Evolutionary conservation across 35 echinoderm and acorn worm species (phyloP), one percentile per base, ranked within the genome.

Genomic region (Amphiura filiformis): DNA sequence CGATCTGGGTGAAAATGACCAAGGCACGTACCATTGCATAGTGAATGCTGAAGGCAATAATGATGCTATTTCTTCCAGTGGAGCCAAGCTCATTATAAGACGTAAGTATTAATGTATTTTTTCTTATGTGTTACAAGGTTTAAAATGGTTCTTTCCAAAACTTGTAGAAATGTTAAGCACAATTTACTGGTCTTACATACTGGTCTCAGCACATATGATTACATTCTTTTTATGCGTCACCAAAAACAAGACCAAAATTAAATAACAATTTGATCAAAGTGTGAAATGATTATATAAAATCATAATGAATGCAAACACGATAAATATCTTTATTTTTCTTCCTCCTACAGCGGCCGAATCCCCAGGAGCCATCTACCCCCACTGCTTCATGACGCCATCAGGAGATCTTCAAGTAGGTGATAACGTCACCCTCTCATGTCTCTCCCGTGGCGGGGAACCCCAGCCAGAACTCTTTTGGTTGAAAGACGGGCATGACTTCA

Each of bases 371-470:
- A 70, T 34, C 14, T 92, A 89, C 76, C 92, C 90, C 13, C 75
- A 64, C 35, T 94, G 92, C 57, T 86, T 39, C 31, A 76, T 94
- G 40, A 61, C 81, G 30, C 96, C 92, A 13, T 81, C 89, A 22
- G 70, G 28, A 0, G 86, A 90, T 36, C 84, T 98, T 0, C 42
- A 75, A 32, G 96, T 94, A 75, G 86, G 86, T 20, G 77, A 98
- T 22, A 85, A 90, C 75, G 86, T 94, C 30, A 94, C 92, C 12
- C 28, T 98, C 15, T 78, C 83, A 0, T 94, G 92, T 41, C 41
- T 89, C 35, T 98, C 96, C 5, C 41, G 82, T 1, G 96, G 96
- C 0, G 96, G 96, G 0, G 86, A 94, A 36, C 96, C 96, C 12
- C 90, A 94, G 57, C 93, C 93, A 1, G 91, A 37, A 31, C 89